phyloP scores from a whole-genome alignment of 2,888 invertebrate genomes.

The Ochropleura leucogaster region DNA sequence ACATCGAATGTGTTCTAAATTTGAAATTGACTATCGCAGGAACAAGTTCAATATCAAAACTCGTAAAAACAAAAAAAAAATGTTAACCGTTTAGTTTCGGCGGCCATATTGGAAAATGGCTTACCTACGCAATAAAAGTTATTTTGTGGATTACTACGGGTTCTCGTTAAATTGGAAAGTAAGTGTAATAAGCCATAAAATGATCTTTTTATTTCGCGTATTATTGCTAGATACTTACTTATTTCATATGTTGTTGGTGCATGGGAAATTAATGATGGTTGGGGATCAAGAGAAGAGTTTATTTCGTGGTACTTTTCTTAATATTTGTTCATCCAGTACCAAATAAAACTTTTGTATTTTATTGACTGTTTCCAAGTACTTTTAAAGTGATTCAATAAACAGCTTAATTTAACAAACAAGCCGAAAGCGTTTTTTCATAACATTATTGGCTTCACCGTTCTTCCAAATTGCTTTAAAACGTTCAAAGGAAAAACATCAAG shows the following conservation, averaged over 20 bases:
- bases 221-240: conserved; percentile 47
- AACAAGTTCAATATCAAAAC: conserved; percentile 54
- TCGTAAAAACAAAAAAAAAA: conserved; percentile 58
- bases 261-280: conserved; percentile 17
- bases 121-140: conserved; percentile 62
- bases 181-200: conserved; percentile 63
- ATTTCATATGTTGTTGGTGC: conserved; percentile 29
- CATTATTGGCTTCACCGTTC: conserved; percentile 52
- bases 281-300: conserved; percentile 1
- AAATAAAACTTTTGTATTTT: conserved; percentile 15
- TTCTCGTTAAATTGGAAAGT: conserved; percentile 54
- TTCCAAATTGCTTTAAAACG: conserved; percentile 51
- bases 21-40: conserved; percentile 58
- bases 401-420: conserved; percentile 46
- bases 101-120: conserved; percentile 59
- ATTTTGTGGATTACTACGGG: conserved; percentile 53
- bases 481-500: conserved; percentile 55
- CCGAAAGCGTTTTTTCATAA: conserved; percentile 52
- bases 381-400: conserved; percentile 42
- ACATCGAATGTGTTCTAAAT: conserved; percentile 74
- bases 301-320: not conserved
- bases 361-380: conserved; percentile 21
- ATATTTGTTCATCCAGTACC: not conserved
- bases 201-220: conserved; percentile 57
- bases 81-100: conserved; percentile 49